These are phyloP conservation scores for Eueides isabella DNA, from an alignment of 1,140 invertebrate species.

Conservation along the genomic window DNA sequence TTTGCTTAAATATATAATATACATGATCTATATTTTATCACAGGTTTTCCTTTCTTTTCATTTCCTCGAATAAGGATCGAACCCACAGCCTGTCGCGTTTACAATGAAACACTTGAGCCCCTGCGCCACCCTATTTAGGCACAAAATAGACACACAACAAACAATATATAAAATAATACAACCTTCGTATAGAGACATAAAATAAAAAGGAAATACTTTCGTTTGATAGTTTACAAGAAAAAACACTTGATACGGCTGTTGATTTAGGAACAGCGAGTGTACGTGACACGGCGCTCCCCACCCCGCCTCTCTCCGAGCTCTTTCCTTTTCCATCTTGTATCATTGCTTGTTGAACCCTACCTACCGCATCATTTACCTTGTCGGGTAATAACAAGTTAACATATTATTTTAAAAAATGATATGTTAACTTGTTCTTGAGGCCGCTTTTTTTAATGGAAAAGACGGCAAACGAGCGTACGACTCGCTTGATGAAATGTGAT, in stretches of 20 bases:
- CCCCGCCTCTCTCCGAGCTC: background rate
- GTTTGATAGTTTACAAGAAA: background rate
- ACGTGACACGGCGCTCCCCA: background rate
- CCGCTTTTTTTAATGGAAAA: too few species aligned
- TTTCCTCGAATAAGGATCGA: too few species aligned
- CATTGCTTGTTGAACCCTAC: background rate
- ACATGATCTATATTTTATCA: too few species aligned
- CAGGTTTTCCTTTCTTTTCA: too few species aligned
- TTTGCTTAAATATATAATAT: too few species aligned
- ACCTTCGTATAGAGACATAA: too few species aligned
- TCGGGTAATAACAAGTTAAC: background rate
- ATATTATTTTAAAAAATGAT: background rate
- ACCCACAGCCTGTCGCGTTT: too few species aligned
- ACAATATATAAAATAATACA: background rate
- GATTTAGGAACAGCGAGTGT: background rate
- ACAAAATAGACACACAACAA: background rate
- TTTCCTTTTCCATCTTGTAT: background rate
- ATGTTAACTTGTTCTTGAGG: background rate
- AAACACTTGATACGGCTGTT: background rate
- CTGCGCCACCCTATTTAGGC: too few species aligned
- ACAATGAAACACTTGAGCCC: too few species aligned
- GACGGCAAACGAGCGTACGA: too few species aligned
- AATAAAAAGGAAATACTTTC: background rate
- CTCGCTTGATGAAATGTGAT: too few species aligned
- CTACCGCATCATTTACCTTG: too few species aligned